These are phyloP conservation scores for Hoplodrina blanda DNA, from an alignment of 2,888 invertebrate genomes.

Conservation along the genomic window DNA sequence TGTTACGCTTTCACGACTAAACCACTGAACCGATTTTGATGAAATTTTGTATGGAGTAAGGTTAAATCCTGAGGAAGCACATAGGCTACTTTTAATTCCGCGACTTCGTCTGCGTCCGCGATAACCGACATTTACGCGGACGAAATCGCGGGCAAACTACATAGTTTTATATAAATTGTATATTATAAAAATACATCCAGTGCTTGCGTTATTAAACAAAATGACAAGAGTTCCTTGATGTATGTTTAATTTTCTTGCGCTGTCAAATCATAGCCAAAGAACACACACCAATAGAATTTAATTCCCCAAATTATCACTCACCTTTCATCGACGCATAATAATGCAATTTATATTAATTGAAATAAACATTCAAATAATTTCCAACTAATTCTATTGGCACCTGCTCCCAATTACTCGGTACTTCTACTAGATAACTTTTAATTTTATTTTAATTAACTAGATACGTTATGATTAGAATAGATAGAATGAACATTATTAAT, in stretches of 20 bases:
- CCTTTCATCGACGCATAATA: slow-evolving; percentile 49
- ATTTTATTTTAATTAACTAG: slow-evolving; percentile 32
- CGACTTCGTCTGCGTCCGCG: too few relatives aligned
- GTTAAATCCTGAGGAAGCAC: too few relatives aligned
- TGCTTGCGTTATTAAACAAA: neutral
- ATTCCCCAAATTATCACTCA: slow-evolving; percentile 21
- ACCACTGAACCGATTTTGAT: too few relatives aligned
- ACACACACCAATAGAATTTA: neutral
- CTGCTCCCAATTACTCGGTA: slow-evolving; percentile 46
- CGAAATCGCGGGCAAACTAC: too few relatives aligned
- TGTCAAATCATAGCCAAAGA: neutral
- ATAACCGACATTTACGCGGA: too few relatives aligned
- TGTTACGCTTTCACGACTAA: too few relatives aligned
- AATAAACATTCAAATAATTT: slow-evolving; percentile 49
- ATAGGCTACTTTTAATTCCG: too few relatives aligned
- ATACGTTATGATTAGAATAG: slow-evolving; percentile 15
- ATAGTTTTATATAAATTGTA: too few relatives aligned
- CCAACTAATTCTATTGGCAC: slow-evolving; percentile 33
- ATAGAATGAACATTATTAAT: too few relatives aligned
- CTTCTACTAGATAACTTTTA: slow-evolving; percentile 30
- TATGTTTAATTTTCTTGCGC: too few relatives aligned
- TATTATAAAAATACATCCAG: neutral
- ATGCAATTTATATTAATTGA: slow-evolving; percentile 36
- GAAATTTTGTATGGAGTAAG: too few relatives aligned
- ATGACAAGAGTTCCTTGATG: neutral